phyloP scores from a whole-genome alignment of 1,140 invertebrate species.

The Ditylenchus dipsaci region DNA sequence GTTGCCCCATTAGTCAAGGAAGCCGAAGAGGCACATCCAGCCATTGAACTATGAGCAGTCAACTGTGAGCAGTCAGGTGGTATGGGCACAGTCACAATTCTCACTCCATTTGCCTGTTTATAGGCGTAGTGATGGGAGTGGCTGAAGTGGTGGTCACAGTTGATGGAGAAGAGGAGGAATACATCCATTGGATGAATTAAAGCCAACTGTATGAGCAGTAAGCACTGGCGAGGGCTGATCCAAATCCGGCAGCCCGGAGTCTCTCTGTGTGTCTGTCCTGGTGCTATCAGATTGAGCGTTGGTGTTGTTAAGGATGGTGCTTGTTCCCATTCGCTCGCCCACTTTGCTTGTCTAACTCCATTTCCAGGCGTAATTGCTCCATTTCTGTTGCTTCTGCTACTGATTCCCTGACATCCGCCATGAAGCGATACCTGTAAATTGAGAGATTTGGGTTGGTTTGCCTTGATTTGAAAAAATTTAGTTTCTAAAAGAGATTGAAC shows the following conservation, averaged over 20 bases:
- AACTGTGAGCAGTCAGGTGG: neutral
- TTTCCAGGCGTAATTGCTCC: constrained; percentile 50
- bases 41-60: neutral
- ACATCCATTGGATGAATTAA: neutral
- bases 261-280: constrained; percentile 38
- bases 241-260: constrained; percentile 45
- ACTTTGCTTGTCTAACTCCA: constrained; percentile 53
- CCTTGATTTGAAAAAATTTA: too few relatives aligned
- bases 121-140: neutral
- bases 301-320: neutral
- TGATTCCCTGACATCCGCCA: constrained; percentile 52
- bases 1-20: neutral
- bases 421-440: constrained; percentile 44
- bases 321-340: neutral
- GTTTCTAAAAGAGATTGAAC: neutral
- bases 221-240: constrained; percentile 8
- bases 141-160: too few relatives aligned
- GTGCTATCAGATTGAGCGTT: neutral
- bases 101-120: neutral
- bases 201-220: neutral
- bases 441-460: constrained; percentile 5
- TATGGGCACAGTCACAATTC: neutral
- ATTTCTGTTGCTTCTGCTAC: constrained; percentile 53
- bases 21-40: neutral
- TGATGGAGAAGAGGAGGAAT: neutral